Percentiles rank a stretch among this genome's conserved stretches.
Conservation (phyloP, 37 sponge, comb jelly and placozoan species). For the Aplysina aerophoba region DNA sequence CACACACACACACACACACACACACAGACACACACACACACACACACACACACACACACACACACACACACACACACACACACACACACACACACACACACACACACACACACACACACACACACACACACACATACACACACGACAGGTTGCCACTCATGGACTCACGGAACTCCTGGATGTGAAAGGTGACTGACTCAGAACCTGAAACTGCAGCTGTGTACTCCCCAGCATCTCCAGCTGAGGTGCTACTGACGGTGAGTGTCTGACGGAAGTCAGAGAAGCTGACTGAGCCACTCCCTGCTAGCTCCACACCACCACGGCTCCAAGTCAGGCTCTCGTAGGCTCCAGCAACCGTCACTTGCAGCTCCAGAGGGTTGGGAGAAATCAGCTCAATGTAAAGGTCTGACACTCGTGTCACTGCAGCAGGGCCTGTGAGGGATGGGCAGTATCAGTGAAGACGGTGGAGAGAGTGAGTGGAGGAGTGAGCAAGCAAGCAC, state of each 20-base stretch:
- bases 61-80: too few species aligned
- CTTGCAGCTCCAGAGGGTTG: constrained; percentile 22
- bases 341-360: constrained; percentile 36
- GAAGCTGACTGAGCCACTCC: neutral
- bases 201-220: neutral
- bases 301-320: neutral
- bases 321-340: constrained; percentile 15
- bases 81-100: too few species aligned
- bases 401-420: constrained; percentile 6
- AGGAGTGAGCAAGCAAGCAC: neutral
- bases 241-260: neutral
- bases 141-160: neutral
- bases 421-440: constrained; percentile 13
- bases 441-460: neutral
- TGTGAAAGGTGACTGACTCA: neutral
- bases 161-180: constrained; percentile 15
- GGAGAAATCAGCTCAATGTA: constrained; percentile 20
- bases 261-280: constrained; percentile 1
- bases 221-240: constrained; percentile 12
- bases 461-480: neutral
- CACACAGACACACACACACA: too few species aligned
- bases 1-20: too few species aligned
- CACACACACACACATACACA: neutral
- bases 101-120: too few species aligned
- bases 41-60: too few species aligned